Percentiles rank a stretch among this genome's conserved stretches.
These are phyloP conservation scores for Betta splendens DNA, from an alignment of 2,797 vertebrate genomes.

Conservation along the genomic window DNA sequence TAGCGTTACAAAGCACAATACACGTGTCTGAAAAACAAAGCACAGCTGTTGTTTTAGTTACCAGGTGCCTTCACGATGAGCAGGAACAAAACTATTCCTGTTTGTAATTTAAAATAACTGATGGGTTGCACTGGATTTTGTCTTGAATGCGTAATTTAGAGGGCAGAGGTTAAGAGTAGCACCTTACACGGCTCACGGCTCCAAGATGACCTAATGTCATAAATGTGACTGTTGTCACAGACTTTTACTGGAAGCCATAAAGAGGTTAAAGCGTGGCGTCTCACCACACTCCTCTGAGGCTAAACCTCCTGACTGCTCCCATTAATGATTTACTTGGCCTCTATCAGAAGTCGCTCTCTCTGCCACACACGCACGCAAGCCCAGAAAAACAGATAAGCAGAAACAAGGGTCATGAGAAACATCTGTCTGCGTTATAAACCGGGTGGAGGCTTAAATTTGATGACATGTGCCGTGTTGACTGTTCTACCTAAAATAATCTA, in stretches of 20 bases:
- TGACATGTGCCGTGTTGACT: slow-evolving; percentile 32
- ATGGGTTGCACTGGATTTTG: slow-evolving; percentile 13
- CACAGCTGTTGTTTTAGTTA: slow-evolving; percentile 8
- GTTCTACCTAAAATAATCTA: slow-evolving; percentile 8
- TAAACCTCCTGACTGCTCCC: slow-evolving; percentile 60
- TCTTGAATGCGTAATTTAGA: slow-evolving; percentile 15
- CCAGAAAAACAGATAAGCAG: slow-evolving; percentile 61
- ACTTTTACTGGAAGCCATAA: slow-evolving; percentile 74
- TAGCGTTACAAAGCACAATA: slow-evolving; percentile 26
- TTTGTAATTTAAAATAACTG: neutral
- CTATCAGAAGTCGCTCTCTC: slow-evolving; percentile 59
- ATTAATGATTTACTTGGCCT: slow-evolving; percentile 82
- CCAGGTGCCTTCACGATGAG: neutral
- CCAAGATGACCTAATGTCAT: slow-evolving; percentile 67
- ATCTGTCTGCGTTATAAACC: slow-evolving; percentile 63
- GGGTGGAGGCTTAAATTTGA: slow-evolving; percentile 53
- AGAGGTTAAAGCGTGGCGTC: slow-evolving; percentile 60
- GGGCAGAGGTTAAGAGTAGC: slow-evolving; percentile 21
- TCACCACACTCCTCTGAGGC: slow-evolving; percentile 57
- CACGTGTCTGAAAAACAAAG: slow-evolving; percentile 18
- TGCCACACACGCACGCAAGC: slow-evolving; percentile 23
- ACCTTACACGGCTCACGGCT: slow-evolving; percentile 40
- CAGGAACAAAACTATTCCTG: neutral
- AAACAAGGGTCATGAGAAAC: slow-evolving; percentile 69
- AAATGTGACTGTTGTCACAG: slow-evolving; percentile 66